Evolutionary conservation across 2,113 vertebrate species (phyloP).

Genomic region (Zapus hudsonius): DNA sequence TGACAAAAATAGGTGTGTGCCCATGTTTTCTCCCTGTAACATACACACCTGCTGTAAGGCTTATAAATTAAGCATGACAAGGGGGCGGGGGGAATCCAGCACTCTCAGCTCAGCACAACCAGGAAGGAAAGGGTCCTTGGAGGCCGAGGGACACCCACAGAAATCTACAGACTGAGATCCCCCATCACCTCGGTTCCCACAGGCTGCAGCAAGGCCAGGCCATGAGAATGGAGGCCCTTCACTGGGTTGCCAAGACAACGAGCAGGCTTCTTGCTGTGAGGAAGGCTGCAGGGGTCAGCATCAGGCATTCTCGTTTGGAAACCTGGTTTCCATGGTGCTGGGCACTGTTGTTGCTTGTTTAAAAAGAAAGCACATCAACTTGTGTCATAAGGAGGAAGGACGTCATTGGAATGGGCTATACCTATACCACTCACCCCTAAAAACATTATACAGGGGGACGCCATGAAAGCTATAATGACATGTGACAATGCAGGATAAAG

Average conservation of each 20-base stretch:
- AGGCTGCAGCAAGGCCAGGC: neutral
- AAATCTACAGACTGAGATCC: neutral
- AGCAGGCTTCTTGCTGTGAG: neutral
- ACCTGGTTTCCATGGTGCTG: slow-evolving; percentile 9
- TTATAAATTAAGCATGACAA: neutral
- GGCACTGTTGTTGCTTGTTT: slow-evolving; percentile 16
- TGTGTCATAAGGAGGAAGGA: neutral
- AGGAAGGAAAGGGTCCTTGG: neutral
- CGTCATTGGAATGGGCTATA: neutral
- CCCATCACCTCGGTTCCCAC: neutral
- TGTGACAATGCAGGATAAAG: neutral
- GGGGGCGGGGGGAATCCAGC: neutral
- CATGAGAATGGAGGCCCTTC: neutral
- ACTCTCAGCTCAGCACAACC: rapidly evolving
- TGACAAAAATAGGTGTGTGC: neutral
- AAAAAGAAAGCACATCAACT: neutral
- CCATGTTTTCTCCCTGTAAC: neutral
- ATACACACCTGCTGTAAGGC: neutral
- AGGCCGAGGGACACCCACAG: too few species aligned
- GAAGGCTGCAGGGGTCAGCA: rapidly evolving
- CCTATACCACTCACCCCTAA: too few species aligned
- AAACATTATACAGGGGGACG: neutral
- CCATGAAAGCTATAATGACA: rapidly evolving
- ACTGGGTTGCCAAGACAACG: neutral
- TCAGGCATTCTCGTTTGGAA: neutral